A percentile compares a stretch with the other conserved stretches of the same genome.
Conservation (phyloP, 2,797 vertebrate genomes). For the Scarus forsteni region DNA sequence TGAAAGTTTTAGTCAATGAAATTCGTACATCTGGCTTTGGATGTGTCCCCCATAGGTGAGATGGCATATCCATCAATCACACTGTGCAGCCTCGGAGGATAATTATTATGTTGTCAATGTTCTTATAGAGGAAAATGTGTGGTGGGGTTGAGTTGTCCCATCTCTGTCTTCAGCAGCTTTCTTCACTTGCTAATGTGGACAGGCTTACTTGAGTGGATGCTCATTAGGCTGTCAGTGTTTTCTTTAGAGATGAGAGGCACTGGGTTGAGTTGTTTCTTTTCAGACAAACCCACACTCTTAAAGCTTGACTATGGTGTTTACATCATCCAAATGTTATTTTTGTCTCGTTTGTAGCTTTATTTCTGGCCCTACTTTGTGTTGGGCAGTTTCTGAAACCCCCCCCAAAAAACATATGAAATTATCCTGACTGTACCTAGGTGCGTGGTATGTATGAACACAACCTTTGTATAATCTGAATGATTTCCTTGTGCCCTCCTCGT, state of each 20-base stretch:
- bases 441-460: no score
- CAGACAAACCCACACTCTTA: constrained; percentile 36
- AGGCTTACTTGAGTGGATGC: constrained; percentile 49
- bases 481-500: no score
- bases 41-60: no score
- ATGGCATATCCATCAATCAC: no score
- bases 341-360: constrained; percentile 8
- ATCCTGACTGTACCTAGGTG: no score
- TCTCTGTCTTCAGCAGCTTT: constrained; percentile 54
- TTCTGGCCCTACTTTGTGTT: no score
- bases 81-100: constrained; percentile 24
- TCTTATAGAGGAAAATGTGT: constrained; percentile 26
- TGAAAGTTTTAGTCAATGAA: no score
- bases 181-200: constrained; percentile 45
- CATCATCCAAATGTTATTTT: constrained; percentile 19
- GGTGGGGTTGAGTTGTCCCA: constrained; percentile 50
- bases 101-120: constrained; percentile 67
- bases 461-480: no score
- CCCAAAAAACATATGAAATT: no score
- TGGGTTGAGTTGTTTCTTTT: constrained; percentile 48
- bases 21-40: no score
- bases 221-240: constrained; percentile 72
- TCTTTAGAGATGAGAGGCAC: constrained; percentile 36
- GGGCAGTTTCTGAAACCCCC: neutral
- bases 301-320: constrained; percentile 29